Percentiles rank a stretch among this genome's conserved stretches.
These are phyloP conservation scores for Stichopus horrens DNA, from an alignment of 53 echinoderm and acorn worm genomes.

Conservation along the genomic window DNA sequence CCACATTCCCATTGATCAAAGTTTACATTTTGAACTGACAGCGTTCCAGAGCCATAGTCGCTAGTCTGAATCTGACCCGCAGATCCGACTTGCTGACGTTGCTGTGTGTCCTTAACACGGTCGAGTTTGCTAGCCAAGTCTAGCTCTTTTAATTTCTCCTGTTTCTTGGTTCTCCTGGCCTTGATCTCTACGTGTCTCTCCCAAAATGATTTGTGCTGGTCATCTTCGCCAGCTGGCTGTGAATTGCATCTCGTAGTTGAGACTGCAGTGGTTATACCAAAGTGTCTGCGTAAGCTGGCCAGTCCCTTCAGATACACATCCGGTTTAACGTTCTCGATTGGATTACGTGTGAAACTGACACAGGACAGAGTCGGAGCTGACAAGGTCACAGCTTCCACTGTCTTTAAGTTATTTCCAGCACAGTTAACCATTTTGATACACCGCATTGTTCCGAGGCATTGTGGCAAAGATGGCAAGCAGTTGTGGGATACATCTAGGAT, in stretches of 20 bases:
- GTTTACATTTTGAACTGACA: conserved; percentile 58
- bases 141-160: conserved; percentile 25
- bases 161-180: conserved; percentile 23
- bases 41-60: conserved; percentile 86
- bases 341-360: conserved; percentile 75
- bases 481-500: conserved; percentile 83
- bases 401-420: conserved; percentile 70
- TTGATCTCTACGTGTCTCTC: conserved; percentile 51
- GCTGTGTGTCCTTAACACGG: not conserved
- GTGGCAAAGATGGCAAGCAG: conserved; percentile 62
- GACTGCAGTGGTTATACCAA: conserved; percentile 48
- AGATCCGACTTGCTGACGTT: conserved; percentile 27
- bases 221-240: conserved; percentile 53
- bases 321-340: conserved; percentile 77
- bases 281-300: conserved; percentile 79
- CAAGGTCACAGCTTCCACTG: conserved; percentile 52
- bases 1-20: conserved; percentile 51
- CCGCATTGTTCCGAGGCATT: conserved; percentile 59
- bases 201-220: conserved; percentile 43
- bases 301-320: conserved; percentile 80
- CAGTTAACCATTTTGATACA: conserved; percentile 77
- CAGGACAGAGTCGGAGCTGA: conserved; percentile 51
- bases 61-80: conserved; percentile 82
- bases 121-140: conserved; percentile 1
- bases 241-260: conserved; percentile 9